Conservation (phyloP, 1,140 invertebrate genomes). For the Xylocopa sonorina region DNA sequence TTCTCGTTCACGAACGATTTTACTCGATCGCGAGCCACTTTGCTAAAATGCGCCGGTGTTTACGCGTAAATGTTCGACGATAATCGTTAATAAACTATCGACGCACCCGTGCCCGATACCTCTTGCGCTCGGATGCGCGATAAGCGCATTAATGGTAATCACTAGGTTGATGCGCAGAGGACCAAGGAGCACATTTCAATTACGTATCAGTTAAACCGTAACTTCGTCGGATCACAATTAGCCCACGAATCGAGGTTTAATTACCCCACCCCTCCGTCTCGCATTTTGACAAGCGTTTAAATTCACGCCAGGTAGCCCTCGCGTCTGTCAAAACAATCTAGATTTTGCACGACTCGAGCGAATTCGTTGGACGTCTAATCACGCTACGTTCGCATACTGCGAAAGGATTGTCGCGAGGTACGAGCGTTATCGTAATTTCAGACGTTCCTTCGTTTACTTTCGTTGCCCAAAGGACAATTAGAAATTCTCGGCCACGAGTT, state of each 20-base stretch:
- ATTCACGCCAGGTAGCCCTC: not conserved
- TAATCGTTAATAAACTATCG: constrained; percentile 1
- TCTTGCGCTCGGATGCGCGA: constrained; percentile 11
- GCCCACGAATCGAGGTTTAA: not conserved
- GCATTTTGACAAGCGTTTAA: not conserved
- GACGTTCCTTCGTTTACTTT: too few species aligned
- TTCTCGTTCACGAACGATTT: not conserved
- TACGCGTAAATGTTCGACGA: not conserved
- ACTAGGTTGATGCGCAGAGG: not conserved
- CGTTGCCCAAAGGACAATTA: not conserved
- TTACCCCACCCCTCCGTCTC: not conserved
- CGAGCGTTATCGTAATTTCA: too few species aligned
- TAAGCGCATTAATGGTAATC: constrained; percentile 30
- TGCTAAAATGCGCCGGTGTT: not conserved
- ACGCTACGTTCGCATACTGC: not conserved
- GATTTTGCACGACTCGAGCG: not conserved
- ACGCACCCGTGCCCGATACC: not conserved
- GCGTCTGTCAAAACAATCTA: not conserved
- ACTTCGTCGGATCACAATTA: constrained; percentile 9
- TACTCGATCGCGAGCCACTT: not conserved
- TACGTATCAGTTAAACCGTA: not conserved
- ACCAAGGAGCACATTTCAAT: constrained; percentile 29
- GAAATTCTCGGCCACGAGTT: not conserved
- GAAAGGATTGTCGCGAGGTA: too few species aligned
- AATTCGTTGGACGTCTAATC: not conserved